Evolutionary conservation across 2,888 invertebrate genomes (phyloP), one percentile per base, ranked within the genome.

Genomic region (Malacosoma neustria): DNA sequence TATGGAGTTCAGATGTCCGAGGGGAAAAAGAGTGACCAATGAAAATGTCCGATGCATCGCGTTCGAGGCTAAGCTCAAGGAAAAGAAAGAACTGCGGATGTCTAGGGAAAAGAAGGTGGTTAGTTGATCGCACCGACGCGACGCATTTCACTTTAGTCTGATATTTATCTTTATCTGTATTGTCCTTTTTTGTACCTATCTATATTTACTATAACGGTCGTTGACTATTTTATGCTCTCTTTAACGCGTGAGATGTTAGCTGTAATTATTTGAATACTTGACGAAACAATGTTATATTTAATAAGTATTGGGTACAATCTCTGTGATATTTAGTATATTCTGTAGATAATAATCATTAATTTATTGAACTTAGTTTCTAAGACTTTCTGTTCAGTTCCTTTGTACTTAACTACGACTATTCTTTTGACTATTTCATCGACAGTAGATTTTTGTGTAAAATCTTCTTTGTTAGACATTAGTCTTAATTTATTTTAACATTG

Each of bases 251-350:
- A 61, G 60, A 61, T 60, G 60, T 64, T 60, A 48, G 22, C 22
- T 22, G 22, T 22, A 22, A 22, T 22, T 57, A 53, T 61, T 61
- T 64, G 70, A 67, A 62, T 72, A 61, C 65, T 76, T 73, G 77
- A 80, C 79, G 79, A 76, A 68, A 76, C 76, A 68, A 59, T 69
- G 62, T 61, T 64, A 69, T 73, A 76, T 80, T 76, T 70, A 75
- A 70, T 75, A 82, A 81, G 79, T 75, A 76, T 76, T 85, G 86
- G 86, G 86, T 86, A 85, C 76, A 74, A 73, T 72, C 76, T 77
- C 86, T 86, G 86, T 86, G 86, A 86, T 86, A 86, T 85, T 80
- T 76, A 82, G 80, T 81, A n/a, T n/a, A 81, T 81, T 81, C 72
- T 76, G 58, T 80, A 79, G 72, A 72, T 75, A 67, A 56, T 71